Base-by-base conservation (phyloP, 1,140 invertebrate genomes). In the Mesaphorura yosii region DNA sequence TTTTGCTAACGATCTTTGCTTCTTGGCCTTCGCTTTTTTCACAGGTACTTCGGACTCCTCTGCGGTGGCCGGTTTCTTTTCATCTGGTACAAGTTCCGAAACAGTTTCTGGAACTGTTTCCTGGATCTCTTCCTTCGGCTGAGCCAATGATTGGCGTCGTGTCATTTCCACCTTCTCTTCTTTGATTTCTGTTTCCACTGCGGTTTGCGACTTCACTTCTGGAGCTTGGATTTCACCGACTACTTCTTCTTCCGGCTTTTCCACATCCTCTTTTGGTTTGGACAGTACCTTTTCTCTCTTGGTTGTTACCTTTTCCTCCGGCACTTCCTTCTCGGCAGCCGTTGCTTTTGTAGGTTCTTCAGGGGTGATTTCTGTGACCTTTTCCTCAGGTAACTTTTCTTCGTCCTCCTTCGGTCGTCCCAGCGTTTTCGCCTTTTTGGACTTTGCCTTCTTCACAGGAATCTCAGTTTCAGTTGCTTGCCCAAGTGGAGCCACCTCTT, bases 381-480 rank as follows among this genome's bases (percentile, higher is more conserved):
- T 22, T 19, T 40, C 53, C 22, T 42, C 10, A 10, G 6, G 6
- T 12, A 6, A 12, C 25, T 17, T 46, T 10, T 25, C 46, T 48
- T 29, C 46, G 15, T 15, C 15, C 19, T 5, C 26, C 12, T 31
- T 29, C 28, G 14, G 14, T 15, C 15, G 7, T 31, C 46, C 46
- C 15, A 48, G 23, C 4, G 3, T 15, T 23, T 34, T 29, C 23
- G 19, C 14, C 23, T 48, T 48, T 31, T 27, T 48, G 4, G 19
- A 15, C 22, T 48, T 48, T 6, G 28, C 46, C 37, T 48, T 48
- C 37, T 31, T 20, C 19, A 10, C 20, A 20, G 46, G 46, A n/a
- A 48, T 48, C 37, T 48, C 46, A 19, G 29, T 48, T 31, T 48
- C 46, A 31, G 22, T 26, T 31, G 46, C 46, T 31, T n/a, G n/a